Evolutionary conservation across 1,140 invertebrate species (phyloP).

Genomic region (Scaptomyza montana): DNA sequence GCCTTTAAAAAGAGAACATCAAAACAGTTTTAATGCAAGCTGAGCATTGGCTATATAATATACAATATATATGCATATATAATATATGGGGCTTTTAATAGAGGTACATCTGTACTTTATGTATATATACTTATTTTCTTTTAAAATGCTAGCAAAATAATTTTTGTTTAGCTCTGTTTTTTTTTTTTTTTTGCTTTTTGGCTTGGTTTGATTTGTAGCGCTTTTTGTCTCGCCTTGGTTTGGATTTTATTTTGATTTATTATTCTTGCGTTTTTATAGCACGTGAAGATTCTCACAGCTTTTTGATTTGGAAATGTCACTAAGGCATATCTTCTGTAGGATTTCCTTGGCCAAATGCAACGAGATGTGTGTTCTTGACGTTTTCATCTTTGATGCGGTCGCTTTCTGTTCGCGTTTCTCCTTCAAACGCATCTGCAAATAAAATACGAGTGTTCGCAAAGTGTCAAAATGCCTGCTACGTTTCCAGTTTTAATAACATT

Average conservation of each 20-base stretch:
- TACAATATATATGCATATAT: slow-evolving; percentile 32
- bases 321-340: slow-evolving; percentile 93
- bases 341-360: slow-evolving; percentile 91
- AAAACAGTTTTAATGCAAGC: slow-evolving; percentile 51
- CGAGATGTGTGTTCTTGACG: slow-evolving; percentile 88
- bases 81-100: slow-evolving; percentile 18
- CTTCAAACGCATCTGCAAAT: slow-evolving; percentile 88
- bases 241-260: slow-evolving; percentile 5
- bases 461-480: neutral
- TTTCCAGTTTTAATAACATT: slow-evolving; percentile 42
- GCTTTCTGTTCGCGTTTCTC: slow-evolving; percentile 89
- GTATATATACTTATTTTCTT: neutral
- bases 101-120: slow-evolving; percentile 19
- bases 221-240: neutral
- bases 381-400: slow-evolving; percentile 86
- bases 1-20: slow-evolving; percentile 56
- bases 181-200: slow-evolving; percentile 5
- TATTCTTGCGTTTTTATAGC: slow-evolving; percentile 85
- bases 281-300: slow-evolving; percentile 96
- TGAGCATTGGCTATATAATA: slow-evolving; percentile 44
- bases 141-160: slow-evolving; percentile 56
- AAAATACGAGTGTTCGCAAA: neutral
- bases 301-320: slow-evolving; percentile 93
- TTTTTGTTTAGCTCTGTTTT: slow-evolving; percentile 32
- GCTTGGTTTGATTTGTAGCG: slow-evolving; percentile 19